Evolutionary conservation across 2,113 vertebrate genomes (phyloP).

Genomic region (Cochlearius cochlearius): DNA sequence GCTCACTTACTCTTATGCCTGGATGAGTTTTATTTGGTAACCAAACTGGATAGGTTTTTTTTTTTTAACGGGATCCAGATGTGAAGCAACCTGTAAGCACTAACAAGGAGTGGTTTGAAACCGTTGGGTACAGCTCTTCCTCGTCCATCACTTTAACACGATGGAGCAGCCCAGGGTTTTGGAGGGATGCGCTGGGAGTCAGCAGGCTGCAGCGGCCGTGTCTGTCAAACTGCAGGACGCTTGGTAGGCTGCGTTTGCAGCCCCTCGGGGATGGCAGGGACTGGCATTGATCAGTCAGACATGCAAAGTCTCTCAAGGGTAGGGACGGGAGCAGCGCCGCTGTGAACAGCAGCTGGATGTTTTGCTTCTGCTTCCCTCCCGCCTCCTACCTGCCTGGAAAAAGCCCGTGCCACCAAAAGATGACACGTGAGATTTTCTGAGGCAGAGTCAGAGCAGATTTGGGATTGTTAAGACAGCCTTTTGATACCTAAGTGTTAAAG

Average conservation of each 20-base stretch:
- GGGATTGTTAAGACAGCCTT: not conserved
- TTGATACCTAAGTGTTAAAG: not conserved
- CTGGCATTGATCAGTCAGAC: not conserved
- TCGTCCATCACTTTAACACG: not conserved
- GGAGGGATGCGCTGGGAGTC: not conserved
- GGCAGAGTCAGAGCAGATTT: not conserved
- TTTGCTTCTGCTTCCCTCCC: not conserved
- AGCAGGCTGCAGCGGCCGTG: not conserved
- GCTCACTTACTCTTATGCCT: not conserved
- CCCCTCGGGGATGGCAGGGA: not conserved
- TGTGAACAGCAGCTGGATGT: not conserved
- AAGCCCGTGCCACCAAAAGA: not conserved
- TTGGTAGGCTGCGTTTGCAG: not conserved
- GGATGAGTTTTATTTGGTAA: not conserved
- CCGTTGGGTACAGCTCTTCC: not conserved
- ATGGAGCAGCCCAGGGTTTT: not conserved
- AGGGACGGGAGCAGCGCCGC: fast-evolving
- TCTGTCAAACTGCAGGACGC: not conserved
- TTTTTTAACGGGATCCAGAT: not conserved
- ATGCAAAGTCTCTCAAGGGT: not conserved
- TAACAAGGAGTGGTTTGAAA: not conserved
- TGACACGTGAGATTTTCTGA: fast-evolving
- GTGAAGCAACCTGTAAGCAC: not conserved
- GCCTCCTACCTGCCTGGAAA: not conserved
- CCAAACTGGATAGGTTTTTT: fast-evolving